phyloP scores from a whole-genome alignment of 2,113 vertebrate species.

The Arothron firmamentum region DNA sequence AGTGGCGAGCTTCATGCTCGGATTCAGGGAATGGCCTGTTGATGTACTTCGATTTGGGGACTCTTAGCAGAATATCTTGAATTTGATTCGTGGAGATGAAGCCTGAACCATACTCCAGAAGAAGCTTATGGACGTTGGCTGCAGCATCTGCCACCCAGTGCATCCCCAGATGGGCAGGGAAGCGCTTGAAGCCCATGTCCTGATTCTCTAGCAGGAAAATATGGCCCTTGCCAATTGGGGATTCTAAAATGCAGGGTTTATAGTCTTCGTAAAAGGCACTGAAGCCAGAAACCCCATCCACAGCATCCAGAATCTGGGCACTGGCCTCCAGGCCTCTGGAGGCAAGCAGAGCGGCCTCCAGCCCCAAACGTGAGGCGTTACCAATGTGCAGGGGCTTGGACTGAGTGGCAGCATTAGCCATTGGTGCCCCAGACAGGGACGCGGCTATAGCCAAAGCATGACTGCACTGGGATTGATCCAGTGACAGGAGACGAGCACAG shows the following conservation, averaged over 20 bases:
- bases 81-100: constrained; percentile 68
- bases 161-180: constrained; percentile 88
- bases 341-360: constrained; percentile 84
- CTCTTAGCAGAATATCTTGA: constrained; percentile 76
- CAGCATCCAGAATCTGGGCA: constrained; percentile 75
- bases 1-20: constrained; percentile 85
- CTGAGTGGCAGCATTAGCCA: constrained; percentile 89
- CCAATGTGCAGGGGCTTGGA: constrained; percentile 85
- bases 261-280: constrained; percentile 83
- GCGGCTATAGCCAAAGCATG: constrained; percentile 84
- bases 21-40: constrained; percentile 83
- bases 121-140: constrained; percentile 72
- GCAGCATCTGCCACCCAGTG: constrained; percentile 88
- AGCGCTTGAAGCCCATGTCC: constrained; percentile 86
- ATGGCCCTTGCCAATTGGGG: constrained; percentile 49
- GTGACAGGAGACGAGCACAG: constrained; percentile 77
- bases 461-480: constrained; percentile 69
- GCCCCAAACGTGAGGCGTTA: constrained; percentile 81
- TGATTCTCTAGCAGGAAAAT: constrained; percentile 83
- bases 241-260: constrained; percentile 63
- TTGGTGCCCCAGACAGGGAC: constrained; percentile 83
- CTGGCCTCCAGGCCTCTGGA: constrained; percentile 82
- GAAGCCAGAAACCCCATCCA: constrained; percentile 82
- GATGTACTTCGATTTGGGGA: constrained; percentile 86
- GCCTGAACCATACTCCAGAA: constrained; percentile 65